Percentiles rank a stretch among this genome's conserved stretches.
Conservation (phyloP, 2,113 vertebrate species). For the Psilopsiagon aymara region DNA sequence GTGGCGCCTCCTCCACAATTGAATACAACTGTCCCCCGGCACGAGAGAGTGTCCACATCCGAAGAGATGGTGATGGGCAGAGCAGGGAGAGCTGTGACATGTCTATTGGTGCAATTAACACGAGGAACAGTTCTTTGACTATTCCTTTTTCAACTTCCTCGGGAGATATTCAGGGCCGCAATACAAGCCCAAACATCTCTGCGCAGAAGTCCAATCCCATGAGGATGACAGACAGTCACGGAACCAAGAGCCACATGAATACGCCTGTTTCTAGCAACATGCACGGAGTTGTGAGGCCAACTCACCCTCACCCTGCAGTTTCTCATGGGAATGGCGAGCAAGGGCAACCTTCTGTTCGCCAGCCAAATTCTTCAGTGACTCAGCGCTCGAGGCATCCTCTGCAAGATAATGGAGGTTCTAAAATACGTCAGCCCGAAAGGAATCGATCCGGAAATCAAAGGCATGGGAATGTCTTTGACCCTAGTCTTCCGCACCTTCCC, state of each 20-base stretch:
- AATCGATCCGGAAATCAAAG: slow-evolving; percentile 87
- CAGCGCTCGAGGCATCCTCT: slow-evolving; percentile 89
- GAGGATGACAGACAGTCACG: slow-evolving; percentile 86
- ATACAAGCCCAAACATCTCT: slow-evolving; percentile 89
- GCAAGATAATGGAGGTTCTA: slow-evolving; percentile 82
- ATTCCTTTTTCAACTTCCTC: slow-evolving; percentile 83
- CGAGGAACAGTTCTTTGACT: slow-evolving; percentile 78
- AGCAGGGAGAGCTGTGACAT: slow-evolving; percentile 83
- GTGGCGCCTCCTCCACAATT: slow-evolving; percentile 85
- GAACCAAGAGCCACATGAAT: slow-evolving; percentile 89
- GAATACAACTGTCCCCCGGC: slow-evolving; percentile 89
- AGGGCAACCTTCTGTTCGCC: slow-evolving; percentile 83
- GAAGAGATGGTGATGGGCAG: slow-evolving; percentile 78
- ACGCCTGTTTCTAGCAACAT: slow-evolving; percentile 89
- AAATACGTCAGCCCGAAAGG: slow-evolving; percentile 89
- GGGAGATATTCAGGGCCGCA: slow-evolving; percentile 90
- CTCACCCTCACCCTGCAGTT: slow-evolving; percentile 84
- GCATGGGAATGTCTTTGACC: slow-evolving; percentile 88
- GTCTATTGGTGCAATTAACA: slow-evolving; percentile 77
- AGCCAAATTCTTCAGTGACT: slow-evolving; percentile 81
- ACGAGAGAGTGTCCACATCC: slow-evolving; percentile 77
- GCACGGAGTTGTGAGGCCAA: slow-evolving; percentile 86
- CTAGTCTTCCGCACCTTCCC: slow-evolving; percentile 87
- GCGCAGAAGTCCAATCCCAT: slow-evolving; percentile 88
- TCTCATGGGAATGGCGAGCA: slow-evolving; percentile 88